A percentile compares a stretch with the other conserved stretches of the same genome.
phyloP scores from a whole-genome alignment of 1,140 invertebrate genomes.

The Drosophila chauvacae region DNA sequence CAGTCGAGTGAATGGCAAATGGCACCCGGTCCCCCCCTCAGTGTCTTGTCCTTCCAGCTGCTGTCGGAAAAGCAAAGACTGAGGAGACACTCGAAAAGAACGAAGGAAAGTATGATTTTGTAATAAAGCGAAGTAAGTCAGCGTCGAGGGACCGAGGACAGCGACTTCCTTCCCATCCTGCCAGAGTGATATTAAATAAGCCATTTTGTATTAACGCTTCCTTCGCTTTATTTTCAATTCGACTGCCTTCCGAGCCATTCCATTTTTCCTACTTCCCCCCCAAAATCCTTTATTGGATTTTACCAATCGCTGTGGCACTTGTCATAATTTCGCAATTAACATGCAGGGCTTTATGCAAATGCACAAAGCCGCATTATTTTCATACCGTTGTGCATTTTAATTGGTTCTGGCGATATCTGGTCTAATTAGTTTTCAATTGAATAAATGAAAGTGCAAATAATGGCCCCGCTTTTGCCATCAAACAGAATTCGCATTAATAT shows the following conservation, averaged over 20 bases:
- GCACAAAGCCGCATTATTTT: slow-evolving; percentile 5
- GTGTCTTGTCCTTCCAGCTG: slow-evolving; percentile 10
- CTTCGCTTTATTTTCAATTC: not conserved
- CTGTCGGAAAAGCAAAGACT: slow-evolving; percentile 9
- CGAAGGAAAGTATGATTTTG: slow-evolving; percentile 40
- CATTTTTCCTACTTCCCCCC: not conserved
- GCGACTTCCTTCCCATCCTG: slow-evolving; percentile 1
- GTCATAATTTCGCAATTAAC: slow-evolving; percentile 33
- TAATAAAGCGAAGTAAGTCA: slow-evolving; percentile 52
- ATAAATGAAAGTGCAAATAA: slow-evolving; percentile 22
- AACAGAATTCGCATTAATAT: slow-evolving; percentile 42
- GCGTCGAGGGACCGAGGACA: not conserved
- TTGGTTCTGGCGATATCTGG: slow-evolving; percentile 11
- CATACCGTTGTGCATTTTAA: slow-evolving; percentile 19
- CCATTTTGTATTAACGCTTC: slow-evolving; percentile 44
- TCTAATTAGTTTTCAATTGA: slow-evolving; percentile 38
- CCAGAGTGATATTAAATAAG: slow-evolving; percentile 36
- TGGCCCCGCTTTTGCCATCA: not conserved
- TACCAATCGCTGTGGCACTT: slow-evolving; percentile 9
- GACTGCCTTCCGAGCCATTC: not conserved
- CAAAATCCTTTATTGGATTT: slow-evolving; percentile 30
- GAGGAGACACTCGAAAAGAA: slow-evolving; percentile 11
- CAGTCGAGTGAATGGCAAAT: slow-evolving; percentile 30
- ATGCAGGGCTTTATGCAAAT: slow-evolving; percentile 15
- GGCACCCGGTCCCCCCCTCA: not conserved